These are phyloP conservation scores for Harpegnathos saltator DNA, from an alignment of 1,140 invertebrate species.

Conservation along the genomic window DNA sequence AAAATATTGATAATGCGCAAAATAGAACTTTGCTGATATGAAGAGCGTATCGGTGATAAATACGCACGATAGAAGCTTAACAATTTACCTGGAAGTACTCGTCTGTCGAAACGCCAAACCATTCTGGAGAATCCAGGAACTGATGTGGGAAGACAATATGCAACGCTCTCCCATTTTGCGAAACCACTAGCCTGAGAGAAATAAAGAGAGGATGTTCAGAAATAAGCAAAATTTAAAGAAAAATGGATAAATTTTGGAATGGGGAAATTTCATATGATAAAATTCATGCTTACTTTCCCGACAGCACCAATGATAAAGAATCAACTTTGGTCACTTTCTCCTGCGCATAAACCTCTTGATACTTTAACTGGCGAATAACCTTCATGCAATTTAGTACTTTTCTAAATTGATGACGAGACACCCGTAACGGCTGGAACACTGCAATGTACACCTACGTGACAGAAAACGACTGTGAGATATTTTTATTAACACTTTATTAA, in stretches of 20 bases:
- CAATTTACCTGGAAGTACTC: conserved; percentile 93
- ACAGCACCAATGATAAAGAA: conserved; percentile 93
- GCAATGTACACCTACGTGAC: conserved; percentile 91
- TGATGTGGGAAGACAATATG: conserved; percentile 96
- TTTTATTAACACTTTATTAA: not conserved
- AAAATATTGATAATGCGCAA: not conserved
- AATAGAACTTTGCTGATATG: not conserved
- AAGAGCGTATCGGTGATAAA: not conserved
- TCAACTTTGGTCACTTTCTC: conserved; percentile 96
- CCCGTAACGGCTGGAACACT: conserved; percentile 93
- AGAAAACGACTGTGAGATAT: conserved; percentile 53
- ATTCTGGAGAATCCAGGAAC: conserved; percentile 97
- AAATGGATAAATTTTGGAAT: not conserved
- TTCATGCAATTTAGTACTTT: conserved; percentile 94
- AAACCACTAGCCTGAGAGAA: conserved; percentile 92
- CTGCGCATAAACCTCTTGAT: conserved; percentile 94
- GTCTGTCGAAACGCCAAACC: conserved; percentile 95
- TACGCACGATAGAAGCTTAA: not conserved
- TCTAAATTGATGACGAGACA: conserved; percentile 93
- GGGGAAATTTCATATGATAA: not conserved
- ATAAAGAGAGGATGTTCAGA: conserved; percentile 34
- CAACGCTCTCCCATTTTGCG: conserved; percentile 93
- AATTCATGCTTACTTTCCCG: conserved; percentile 91
- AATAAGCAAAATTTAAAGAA: not conserved
- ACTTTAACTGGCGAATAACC: conserved; percentile 91